Evolutionary conservation across 64 coral and sea anemone genomes (phyloP), one percentile per base, ranked within the genome.

Genomic region (Stichodactyla helianthus): DNA sequence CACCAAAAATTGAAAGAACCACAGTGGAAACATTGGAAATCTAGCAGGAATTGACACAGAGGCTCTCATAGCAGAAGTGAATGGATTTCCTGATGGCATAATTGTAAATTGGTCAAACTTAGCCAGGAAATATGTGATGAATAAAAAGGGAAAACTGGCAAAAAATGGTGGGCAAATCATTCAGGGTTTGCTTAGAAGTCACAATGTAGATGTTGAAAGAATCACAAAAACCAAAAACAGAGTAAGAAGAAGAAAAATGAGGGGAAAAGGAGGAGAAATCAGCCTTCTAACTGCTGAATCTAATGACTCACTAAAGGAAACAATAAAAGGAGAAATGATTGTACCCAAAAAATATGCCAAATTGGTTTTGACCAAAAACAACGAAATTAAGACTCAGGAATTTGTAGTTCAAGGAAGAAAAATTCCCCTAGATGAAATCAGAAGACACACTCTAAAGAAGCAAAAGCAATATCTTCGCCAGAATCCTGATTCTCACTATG

Each of bases 121-220:
- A 10, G 86, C 74, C 6, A 81, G 86, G 77, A 88, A 26, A 31
- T 81, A 88, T 57, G 61, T 88, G 9, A 15, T 10, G 35, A 88
- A 88, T 54, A 87, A 57, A 83, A 83, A 53, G 17, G 70, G 86
- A 55, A 6, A 18, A 17, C 55, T 54, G n/a, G 86, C 86, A 59
- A 87, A 79, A 25, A 87, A 87, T 77, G 86, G 68, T 10, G 86
- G 86, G n/a, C 86, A 87, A 28, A 77, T 86, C 7, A 35, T 64
- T 50, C 84, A 86, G 50, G 84, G 67, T 62, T 86, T 19, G 6
- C 50, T 57, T 17, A 14, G 26, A 12, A 53, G 18, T 17, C 59
- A 53, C 7, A 44, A 44, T 26, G 26, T 68, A 10, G 18, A 86
- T 61, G 19, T 70, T 9, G 15, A 77, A 28, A 77, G 51, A 78